These are phyloP conservation scores for Intellagama lesueurii DNA, from an alignment of 2,797 vertebrate genomes.

Conservation along the genomic window DNA sequence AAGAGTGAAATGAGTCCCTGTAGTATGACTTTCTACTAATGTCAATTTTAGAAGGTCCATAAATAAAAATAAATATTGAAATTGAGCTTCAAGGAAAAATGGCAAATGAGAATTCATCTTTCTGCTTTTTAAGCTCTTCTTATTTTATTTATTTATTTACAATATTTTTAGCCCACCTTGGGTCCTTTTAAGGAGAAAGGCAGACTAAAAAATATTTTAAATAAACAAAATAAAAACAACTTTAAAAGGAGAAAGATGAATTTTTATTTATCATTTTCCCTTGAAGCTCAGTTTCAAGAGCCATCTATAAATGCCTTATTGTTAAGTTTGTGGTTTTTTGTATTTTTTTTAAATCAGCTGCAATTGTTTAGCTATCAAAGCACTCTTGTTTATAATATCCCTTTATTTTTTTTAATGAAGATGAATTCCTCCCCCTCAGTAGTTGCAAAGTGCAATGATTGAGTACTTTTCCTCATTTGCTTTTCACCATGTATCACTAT, in stretches of 20 bases:
- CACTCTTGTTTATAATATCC: conserved; percentile 60
- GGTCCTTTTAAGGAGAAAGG: no score
- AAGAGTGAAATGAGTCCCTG: not conserved
- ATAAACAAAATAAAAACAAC: not conserved
- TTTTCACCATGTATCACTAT: conserved; percentile 72
- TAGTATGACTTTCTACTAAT: not conserved
- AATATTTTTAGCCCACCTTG: no score
- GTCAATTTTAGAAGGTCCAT: not conserved
- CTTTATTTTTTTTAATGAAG: conserved; percentile 63
- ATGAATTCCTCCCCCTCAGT: conserved; percentile 69
- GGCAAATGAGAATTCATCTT: no score
- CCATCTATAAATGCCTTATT: conserved; percentile 62
- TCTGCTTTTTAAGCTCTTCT: not conserved
- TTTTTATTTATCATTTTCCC: conserved; percentile 18
- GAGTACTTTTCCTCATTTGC: conserved; percentile 73
- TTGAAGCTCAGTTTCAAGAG: conserved; percentile 34
- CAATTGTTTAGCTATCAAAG: conserved; percentile 70
- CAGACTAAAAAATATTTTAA: no score
- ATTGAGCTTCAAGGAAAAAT: no score
- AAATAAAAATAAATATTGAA: not conserved
- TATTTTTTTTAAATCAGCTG: conserved; percentile 17
- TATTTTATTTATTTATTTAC: not conserved
- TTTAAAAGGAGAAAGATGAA: conserved; percentile 22
- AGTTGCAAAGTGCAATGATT: conserved; percentile 67
- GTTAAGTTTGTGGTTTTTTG: conserved; percentile 61